Conservation (phyloP, 2,888 invertebrate species). For the Acrobasis suavella region DNA sequence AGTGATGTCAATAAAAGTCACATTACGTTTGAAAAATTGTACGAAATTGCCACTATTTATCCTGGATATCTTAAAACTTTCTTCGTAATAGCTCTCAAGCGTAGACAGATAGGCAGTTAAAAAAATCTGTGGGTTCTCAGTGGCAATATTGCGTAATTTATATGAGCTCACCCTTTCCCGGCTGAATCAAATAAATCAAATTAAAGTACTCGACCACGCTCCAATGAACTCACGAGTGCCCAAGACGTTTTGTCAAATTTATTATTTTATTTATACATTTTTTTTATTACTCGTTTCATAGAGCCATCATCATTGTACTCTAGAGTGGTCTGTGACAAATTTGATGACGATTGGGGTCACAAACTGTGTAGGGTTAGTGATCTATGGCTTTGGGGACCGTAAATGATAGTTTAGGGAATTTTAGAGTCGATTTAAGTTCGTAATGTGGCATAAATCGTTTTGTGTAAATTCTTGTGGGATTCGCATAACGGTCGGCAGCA, state of each 20-base stretch:
- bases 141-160: constrained; percentile 65
- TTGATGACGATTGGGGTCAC: constrained; percentile 79
- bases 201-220: constrained; percentile 77
- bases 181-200: constrained; percentile 79
- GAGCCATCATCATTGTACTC: constrained; percentile 68
- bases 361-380: constrained; percentile 63
- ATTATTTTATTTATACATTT: constrained; percentile 78
- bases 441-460: constrained; percentile 70
- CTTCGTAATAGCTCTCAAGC: constrained; percentile 38
- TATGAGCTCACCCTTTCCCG: constrained; percentile 71
- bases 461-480: constrained; percentile 64
- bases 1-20: constrained; percentile 21
- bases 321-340: constrained; percentile 82
- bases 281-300: constrained; percentile 75
- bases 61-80: constrained; percentile 41
- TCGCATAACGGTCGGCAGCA: constrained; percentile 46
- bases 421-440: constrained; percentile 73
- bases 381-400: constrained; percentile 67
- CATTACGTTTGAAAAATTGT: constrained; percentile 21
- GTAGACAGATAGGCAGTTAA: constrained; percentile 37
- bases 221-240: constrained; percentile 70
- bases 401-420: constrained; percentile 75
- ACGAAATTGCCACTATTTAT: constrained; percentile 16
- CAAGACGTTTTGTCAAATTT: constrained; percentile 83
- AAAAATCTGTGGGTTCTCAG: constrained; percentile 42